phyloP scores from a whole-genome alignment of 37 sponge, comb jelly and placozoan species.

The Beroe ovata region DNA sequence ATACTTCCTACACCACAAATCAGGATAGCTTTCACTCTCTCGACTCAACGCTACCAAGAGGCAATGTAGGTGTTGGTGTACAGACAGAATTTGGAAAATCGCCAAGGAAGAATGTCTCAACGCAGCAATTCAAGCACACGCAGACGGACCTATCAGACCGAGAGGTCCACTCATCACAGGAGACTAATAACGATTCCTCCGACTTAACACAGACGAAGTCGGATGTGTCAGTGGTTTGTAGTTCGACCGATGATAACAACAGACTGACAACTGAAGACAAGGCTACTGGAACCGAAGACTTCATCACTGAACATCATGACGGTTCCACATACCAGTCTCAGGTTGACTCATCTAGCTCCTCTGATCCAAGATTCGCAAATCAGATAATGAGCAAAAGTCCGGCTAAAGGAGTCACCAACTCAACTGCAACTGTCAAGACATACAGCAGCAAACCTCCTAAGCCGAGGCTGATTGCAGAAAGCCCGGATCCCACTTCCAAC shows the following conservation, averaged over 20 bases:
- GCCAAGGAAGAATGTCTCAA: background rate
- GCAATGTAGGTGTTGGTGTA: background rate
- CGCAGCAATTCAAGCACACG: conserved; percentile 1
- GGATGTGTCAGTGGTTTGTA: conserved; percentile 48
- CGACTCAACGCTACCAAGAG: background rate
- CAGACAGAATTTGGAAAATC: conserved; percentile 10
- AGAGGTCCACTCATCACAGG: background rate
- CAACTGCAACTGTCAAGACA: conserved; percentile 27
- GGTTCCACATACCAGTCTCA: background rate
- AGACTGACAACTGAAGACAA: conserved; percentile 35
- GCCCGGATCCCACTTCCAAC: background rate
- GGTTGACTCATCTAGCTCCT: conserved; percentile 10
- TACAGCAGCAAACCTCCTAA: conserved; percentile 33
- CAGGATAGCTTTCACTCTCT: conserved; percentile 59
- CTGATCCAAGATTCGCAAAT: background rate
- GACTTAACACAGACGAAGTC: conserved; percentile 50
- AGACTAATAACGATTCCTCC: background rate
- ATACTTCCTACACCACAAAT: conserved; percentile 57
- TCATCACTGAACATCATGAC: background rate
- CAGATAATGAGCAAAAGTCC: background rate
- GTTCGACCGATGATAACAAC: conserved; percentile 13
- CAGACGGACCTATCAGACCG: conserved; percentile 5
- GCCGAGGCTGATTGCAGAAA: conserved; percentile 1
- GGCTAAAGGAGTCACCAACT: conserved; percentile 21
- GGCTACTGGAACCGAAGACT: conserved; percentile 14